A percentile compares a stretch with the other conserved stretches of the same genome.
Evolutionary conservation across 2,113 vertebrate genomes (phyloP).

Genomic region (Actenoides lindsayi): DNA sequence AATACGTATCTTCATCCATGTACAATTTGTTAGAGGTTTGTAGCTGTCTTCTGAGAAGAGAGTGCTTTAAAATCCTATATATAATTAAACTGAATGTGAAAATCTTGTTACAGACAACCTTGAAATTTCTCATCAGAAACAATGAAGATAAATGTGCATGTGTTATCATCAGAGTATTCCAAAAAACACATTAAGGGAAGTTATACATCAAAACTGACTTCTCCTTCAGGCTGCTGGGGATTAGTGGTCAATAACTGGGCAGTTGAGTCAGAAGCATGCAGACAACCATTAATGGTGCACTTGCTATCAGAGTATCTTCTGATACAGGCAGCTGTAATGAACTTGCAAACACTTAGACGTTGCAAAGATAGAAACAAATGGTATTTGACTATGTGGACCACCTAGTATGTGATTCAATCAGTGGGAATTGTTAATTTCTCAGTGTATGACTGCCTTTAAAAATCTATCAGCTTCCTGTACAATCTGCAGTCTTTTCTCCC

Average conservation of each 20-base stretch:
- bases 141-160: constrained; percentile 16
- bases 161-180: neutral
- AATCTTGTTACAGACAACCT: constrained; percentile 19
- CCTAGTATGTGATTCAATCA: neutral
- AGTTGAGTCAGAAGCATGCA: neutral
- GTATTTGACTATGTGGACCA: neutral
- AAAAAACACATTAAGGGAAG: constrained; percentile 37
- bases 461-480: neutral
- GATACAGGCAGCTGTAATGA: neutral
- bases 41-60: neutral
- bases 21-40: neutral
- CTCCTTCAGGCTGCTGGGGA: neutral
- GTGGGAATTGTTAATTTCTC: neutral
- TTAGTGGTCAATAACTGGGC: constrained; percentile 1
- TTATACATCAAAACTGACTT: constrained; percentile 25
- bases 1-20: neutral
- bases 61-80: neutral
- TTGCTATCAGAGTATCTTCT: neutral
- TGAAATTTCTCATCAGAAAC: constrained; percentile 48
- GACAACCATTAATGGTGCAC: neutral
- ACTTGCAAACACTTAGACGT: neutral
- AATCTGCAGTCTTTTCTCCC: neutral
- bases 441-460: neutral
- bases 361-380: neutral
- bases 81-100: constrained; percentile 5